phyloP scores from a whole-genome alignment of 2,797 vertebrate genomes.

The Oreonectes daqikongensis region DNA sequence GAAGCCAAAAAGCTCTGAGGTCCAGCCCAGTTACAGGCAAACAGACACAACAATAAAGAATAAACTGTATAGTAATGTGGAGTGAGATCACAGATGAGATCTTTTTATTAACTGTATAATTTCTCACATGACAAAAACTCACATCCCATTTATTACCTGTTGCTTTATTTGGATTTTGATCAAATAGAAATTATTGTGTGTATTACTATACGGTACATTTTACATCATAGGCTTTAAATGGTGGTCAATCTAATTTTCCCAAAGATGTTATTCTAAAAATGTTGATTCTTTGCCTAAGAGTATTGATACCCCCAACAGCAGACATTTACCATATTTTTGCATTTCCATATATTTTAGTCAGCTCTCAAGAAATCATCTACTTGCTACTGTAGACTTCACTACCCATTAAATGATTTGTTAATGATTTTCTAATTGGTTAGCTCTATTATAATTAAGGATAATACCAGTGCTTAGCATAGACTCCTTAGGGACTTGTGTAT shows the following conservation, averaged over 20 bases:
- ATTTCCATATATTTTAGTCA: conserved; percentile 23
- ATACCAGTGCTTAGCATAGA: conserved; percentile 40
- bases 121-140: too few species aligned
- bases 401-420: conserved; percentile 51
- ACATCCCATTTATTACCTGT: too few species aligned
- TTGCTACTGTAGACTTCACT: conserved; percentile 35
- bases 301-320: too few species aligned
- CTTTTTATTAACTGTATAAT: too few species aligned
- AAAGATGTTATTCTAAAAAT: too few species aligned
- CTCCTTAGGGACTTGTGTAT: conserved; percentile 31
- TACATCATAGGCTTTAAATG: too few species aligned
- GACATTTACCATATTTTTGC: neutral
- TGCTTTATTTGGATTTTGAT: too few species aligned
- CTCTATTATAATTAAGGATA: conserved; percentile 47
- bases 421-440: conserved; percentile 50
- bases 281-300: too few species aligned
- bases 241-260: too few species aligned
- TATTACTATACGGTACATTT: too few species aligned
- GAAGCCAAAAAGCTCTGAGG: neutral
- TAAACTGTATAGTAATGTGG: neutral
- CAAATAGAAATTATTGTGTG: too few species aligned
- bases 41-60: neutral
- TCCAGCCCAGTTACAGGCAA: neutral
- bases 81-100: neutral
- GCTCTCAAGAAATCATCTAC: conserved; percentile 22